Base-by-base conservation (phyloP, 2,797 vertebrate genomes). In the Fringilla coelebs region DNA sequence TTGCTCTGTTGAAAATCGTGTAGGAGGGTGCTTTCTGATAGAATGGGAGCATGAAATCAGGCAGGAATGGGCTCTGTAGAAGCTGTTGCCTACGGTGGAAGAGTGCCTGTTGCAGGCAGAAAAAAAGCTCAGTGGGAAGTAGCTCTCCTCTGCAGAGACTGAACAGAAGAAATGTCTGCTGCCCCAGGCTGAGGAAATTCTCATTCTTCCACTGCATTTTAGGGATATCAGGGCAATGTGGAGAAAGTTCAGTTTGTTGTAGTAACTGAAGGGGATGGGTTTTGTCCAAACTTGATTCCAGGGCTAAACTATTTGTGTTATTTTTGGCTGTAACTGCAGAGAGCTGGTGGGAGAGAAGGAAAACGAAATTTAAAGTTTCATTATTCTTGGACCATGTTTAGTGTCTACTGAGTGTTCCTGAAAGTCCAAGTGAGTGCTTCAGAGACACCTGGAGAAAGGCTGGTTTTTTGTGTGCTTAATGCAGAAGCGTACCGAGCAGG, bases 31-130 rank as follows among this genome's bases (percentile, higher is more conserved):
- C 63, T 91, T 76, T 93, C 92, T 90, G 90, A 43, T 93, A 93
- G 92, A 96, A 96, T 92, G 95, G 82, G 91, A 97, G 92, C 96
- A 83, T 97, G 92, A 95, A 96, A 97, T 96, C 81, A 79, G 80
- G 52, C 48, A 96, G 92, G 94, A 96, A 94, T 95, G 66, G 94
- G 79, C 75, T 68, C 54, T 94, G 90, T 87, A 74, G 93, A 74
- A 65, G 57, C 81, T 34, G 2, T 54, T 93, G 74, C 61, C 51
- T 76, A 31, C 0, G 0, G 68, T 94, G 86, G 74, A 85, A 85
- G 65, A 66, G 65, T 72, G 90, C 52, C 79, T 89, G 54, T 72
- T 83, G 17, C 6, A 5, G 29, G 29, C 8, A 46, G 49, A 60
- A 55, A 55, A 36, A 48, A 31, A 28, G 2, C 43, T 61, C 10